A percentile compares a stretch with the other conserved stretches of the same genome.
Evolutionary conservation across 2,797 vertebrate species (phyloP).

Genomic region (Helicolenus hilgendorfi): DNA sequence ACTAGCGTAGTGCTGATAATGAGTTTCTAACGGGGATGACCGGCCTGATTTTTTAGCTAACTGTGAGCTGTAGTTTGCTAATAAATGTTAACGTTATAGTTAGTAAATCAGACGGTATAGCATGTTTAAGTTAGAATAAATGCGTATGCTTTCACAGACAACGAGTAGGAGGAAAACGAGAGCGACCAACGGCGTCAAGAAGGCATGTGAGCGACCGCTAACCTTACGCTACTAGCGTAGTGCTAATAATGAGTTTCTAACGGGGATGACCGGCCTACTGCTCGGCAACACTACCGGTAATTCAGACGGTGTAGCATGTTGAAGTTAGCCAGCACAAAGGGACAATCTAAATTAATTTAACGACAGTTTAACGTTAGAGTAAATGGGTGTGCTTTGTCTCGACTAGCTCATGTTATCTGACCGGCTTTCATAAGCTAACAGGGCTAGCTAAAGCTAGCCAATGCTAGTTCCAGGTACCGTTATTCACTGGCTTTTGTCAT

Average conservation of each 20-base stretch:
- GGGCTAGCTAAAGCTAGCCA: slow-evolving; percentile 28
- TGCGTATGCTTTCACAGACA: too few species aligned
- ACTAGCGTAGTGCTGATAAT: slow-evolving; percentile 50
- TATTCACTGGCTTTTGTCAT: not conserved
- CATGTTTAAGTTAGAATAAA: too few species aligned
- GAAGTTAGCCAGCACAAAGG: rapidly evolving
- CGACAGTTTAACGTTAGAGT: not conserved
- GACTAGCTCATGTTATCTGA: not conserved
- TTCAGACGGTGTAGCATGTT: too few species aligned
- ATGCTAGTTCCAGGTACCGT: slow-evolving; percentile 27
- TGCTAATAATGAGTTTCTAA: slow-evolving; percentile 59
- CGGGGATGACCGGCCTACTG: slow-evolving; percentile 65
- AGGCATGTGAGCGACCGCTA: not conserved
- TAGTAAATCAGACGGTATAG: too few species aligned
- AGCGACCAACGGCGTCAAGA: not conserved
- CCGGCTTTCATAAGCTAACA: slow-evolving; percentile 32
- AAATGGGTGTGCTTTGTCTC: not conserved
- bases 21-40: slow-evolving; percentile 62
- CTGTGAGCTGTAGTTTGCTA: slow-evolving; percentile 5
- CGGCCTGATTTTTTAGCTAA: slow-evolving; percentile 71
- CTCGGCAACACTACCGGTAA: not conserved
- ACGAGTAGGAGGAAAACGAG: not conserved
- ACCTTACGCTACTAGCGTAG: slow-evolving; percentile 42
- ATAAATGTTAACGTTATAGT: not conserved
- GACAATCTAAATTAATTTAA: rapidly evolving